Evolutionary conservation across 30 jellyfish, hydroid and myxozoan genomes (phyloP), one percentile per base, ranked within the genome.

Genomic region (Pelagia noctiluca): DNA sequence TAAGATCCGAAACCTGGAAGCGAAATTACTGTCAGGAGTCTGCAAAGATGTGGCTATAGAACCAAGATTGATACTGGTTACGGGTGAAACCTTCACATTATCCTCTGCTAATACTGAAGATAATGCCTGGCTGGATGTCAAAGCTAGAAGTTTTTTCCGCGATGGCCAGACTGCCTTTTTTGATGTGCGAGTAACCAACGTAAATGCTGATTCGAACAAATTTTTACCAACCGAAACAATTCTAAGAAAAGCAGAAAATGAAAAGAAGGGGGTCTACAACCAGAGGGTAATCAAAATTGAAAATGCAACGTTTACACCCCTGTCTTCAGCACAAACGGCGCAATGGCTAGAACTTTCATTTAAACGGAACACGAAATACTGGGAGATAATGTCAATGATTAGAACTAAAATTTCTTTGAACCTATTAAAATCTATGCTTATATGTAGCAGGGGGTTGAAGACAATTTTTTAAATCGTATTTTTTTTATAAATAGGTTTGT

Each of bases 21-120:
- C 76, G 24, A 71, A 71, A 71, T 33, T n/a, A 71, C 83, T 46
- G 33, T 71, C 71, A 4, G 80, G 25, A 66, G 80, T 66, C 31
- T 34, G 80, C 62, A 66, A 36, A 74, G n/a, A n/a, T 46, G 86
- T 74, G 48, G 86, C 86, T 21, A 49, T 38, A 42, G 86, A 74
- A 22, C 52, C 78, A 13, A 65, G 19, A 65, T 74, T 4, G 53
- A n/a, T n/a, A n/a, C n/a, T n/a, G n/a, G n/a, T n/a, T n/a, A n/a
- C n/a, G n/a, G n/a, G n/a, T n/a, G n/a, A n/a, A n/a, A n/a, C n/a
- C n/a, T n/a, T n/a, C n/a, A n/a, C n/a, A n/a, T n/a, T n/a, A n/a
- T n/a, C n/a, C n/a, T n/a, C n/a, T n/a, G n/a, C n/a, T n/a, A n/a
- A n/a, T n/a, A n/a, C n/a, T n/a, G n/a, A n/a, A n/a, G n/a, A n/a